These are phyloP conservation scores for Leuciscus waleckii DNA, from an alignment of 2,797 vertebrate genomes.

Conservation along the genomic window DNA sequence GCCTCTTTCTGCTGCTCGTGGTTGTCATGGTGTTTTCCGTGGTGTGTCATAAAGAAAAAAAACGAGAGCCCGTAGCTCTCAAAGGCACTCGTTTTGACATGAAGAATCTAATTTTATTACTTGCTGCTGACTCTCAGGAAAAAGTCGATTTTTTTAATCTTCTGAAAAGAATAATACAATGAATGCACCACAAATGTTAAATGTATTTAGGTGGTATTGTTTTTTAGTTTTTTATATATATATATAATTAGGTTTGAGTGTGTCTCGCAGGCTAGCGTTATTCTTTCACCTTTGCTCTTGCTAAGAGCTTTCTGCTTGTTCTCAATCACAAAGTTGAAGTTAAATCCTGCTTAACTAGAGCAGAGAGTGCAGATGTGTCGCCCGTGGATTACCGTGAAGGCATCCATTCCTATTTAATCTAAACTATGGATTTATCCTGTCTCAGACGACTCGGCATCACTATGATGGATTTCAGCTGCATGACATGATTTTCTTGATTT, in stretches of 20 bases:
- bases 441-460: slow-evolving; percentile 6
- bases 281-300: slow-evolving; percentile 52
- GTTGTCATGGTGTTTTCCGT: slow-evolving; percentile 46
- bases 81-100: slow-evolving; percentile 49
- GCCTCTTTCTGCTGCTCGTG: slow-evolving; percentile 30
- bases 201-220: slow-evolving; percentile 14
- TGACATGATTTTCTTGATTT: slow-evolving; percentile 30
- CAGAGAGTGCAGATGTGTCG: slow-evolving; percentile 71
- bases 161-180: background rate
- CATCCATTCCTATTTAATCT: slow-evolving; percentile 74
- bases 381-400: slow-evolving; percentile 69
- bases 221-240: background rate
- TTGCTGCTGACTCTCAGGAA: slow-evolving; percentile 39
- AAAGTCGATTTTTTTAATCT: slow-evolving; percentile 18
- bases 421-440: slow-evolving; percentile 74
- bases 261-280: slow-evolving; percentile 19
- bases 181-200: background rate
- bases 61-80: slow-evolving; percentile 36
- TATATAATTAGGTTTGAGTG: slow-evolving; percentile 17
- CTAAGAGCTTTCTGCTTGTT: slow-evolving; percentile 50
- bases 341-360: slow-evolving; percentile 75
- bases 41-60: slow-evolving; percentile 31
- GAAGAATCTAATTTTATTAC: slow-evolving; percentile 46
- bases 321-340: slow-evolving; percentile 74
- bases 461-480: slow-evolving; percentile 11